Base-by-base conservation (phyloP, 2,113 vertebrate species). In the Callionymus lyra region DNA sequence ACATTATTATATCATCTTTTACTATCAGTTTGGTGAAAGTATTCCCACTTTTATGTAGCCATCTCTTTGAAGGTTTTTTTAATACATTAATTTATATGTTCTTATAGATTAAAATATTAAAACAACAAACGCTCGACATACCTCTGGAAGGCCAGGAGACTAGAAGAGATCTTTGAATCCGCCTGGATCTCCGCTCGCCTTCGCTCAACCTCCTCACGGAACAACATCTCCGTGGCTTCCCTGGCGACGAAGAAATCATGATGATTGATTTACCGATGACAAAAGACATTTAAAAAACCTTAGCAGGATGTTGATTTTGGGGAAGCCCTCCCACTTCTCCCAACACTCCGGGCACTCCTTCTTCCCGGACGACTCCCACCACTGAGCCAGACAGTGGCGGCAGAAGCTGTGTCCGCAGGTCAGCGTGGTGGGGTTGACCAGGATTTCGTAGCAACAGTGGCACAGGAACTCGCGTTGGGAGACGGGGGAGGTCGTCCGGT, bases 341-440 rank as follows among this genome's bases (percentile, higher is more conserved):
- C 94, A 72, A 67, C 92, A 98, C 67, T 98, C 92, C 0, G 93
- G 94, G 56, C 94, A 98, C 59, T 96, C 91, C 0, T 86, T 92
- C 70, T 93, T 94, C 63, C 83, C 88, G 3, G 93, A 93, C 0
- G 92, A 91, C 1, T 77, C 79, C 92, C 93, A 96, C 94, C 94
- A 98, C 12, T 89, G 68, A 2, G 93, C 91, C 11, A 98, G 79
- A 68, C 94, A 98, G 53, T 97, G 94, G 17, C 92, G 86, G 44
- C 94, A 98, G 76, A 94, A 95, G 63, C 88, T 98, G n/a, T 98
- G 94, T 6, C 94, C 94, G 6, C 94, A 98, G 73, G 88, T 95
- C 53, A 98, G 56, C 12, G 93, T 98, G 62, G 93, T 98, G 48
- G 94, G 94, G 54, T 93, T 85, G 33, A 98, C 76, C 39, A 97